Conservation (phyloP, 2,888 invertebrate genomes). For the Euplexia lucipara region DNA sequence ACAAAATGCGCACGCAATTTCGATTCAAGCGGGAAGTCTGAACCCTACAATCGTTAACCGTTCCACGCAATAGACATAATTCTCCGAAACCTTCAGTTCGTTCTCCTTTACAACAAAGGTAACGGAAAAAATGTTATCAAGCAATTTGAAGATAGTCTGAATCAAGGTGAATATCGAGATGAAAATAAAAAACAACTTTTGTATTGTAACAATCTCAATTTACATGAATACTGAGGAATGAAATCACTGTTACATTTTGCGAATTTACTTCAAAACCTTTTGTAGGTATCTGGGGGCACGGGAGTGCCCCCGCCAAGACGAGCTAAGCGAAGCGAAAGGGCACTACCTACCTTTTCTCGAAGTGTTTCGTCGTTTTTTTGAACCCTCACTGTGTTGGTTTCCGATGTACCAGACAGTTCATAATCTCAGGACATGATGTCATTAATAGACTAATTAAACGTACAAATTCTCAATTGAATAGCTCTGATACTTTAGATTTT, state of each 20-base stretch:
- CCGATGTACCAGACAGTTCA: too few relatives aligned
- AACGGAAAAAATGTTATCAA: constrained; percentile 15
- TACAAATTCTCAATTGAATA: too few relatives aligned
- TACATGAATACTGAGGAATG: constrained; percentile 11
- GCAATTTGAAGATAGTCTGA: constrained; percentile 12
- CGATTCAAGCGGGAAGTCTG: constrained; percentile 20
- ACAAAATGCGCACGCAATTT: constrained; percentile 39
- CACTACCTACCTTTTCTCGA: too few relatives aligned
- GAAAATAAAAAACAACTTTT: constrained; percentile 13
- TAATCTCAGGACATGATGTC: too few relatives aligned
- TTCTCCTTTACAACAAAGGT: constrained; percentile 9
- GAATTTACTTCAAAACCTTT: background rate
- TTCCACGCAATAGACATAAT: constrained; percentile 44
- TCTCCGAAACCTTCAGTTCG: constrained; percentile 20
- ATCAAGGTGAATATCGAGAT: constrained; percentile 21
- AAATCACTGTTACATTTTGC: background rate
- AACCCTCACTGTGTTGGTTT: too few relatives aligned
- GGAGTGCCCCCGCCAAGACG: too few relatives aligned
- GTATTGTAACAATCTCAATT: constrained; percentile 12
- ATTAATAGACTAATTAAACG: too few relatives aligned
- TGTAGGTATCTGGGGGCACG: too few relatives aligned
- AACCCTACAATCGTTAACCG: constrained; percentile 21
- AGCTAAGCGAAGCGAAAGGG: too few relatives aligned
- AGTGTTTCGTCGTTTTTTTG: too few relatives aligned
- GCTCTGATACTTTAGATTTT: too few relatives aligned